A percentile compares a stretch with the other conserved stretches of the same genome.
phyloP scores from a whole-genome alignment of 2,113 vertebrate genomes.

The Podarcis cretensis region DNA sequence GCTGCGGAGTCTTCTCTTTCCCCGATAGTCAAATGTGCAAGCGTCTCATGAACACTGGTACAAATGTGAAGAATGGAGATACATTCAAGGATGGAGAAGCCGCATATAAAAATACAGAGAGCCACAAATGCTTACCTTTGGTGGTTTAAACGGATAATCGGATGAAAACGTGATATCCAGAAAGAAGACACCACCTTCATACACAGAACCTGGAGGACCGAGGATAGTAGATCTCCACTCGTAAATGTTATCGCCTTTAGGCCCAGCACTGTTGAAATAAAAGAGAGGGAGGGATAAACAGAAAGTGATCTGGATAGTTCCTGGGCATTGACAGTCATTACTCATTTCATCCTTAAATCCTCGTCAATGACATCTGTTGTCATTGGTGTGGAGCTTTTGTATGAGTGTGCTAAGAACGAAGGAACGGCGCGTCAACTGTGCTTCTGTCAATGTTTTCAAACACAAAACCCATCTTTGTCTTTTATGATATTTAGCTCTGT shows the following conservation, averaged over 20 bases:
- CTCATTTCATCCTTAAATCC: not conserved
- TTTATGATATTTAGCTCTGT: not conserved
- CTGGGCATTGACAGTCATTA: conserved; percentile 23
- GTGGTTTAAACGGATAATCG: conserved; percentile 98
- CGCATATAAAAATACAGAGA: conserved; percentile 44
- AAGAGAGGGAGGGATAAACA: conserved; percentile 19
- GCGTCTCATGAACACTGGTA: not conserved
- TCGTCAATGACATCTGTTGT: not conserved
- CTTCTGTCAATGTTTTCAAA: conserved; percentile 5
- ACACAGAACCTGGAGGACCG: conserved; percentile 95
- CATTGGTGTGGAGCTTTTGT: not conserved
- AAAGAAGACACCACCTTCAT: conserved; percentile 97
- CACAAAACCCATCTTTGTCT: not conserved
- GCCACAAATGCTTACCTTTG: conserved; percentile 86
- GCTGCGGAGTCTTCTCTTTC: too few species aligned
- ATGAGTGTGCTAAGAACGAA: not conserved
- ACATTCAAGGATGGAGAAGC: not conserved
- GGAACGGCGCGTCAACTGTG: not conserved
- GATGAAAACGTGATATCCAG: conserved; percentile 98
- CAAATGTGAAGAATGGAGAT: not conserved
- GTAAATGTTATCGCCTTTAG: conserved; percentile 98
- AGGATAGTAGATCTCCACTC: conserved; percentile 98
- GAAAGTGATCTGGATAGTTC: conserved; percentile 47
- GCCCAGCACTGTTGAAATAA: conserved; percentile 84
- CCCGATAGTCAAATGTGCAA: not conserved